Evolutionary conservation across 2,888 invertebrate genomes (phyloP), one percentile per base, ranked within the genome.

Genomic region (Dynastes hyllus): DNA sequence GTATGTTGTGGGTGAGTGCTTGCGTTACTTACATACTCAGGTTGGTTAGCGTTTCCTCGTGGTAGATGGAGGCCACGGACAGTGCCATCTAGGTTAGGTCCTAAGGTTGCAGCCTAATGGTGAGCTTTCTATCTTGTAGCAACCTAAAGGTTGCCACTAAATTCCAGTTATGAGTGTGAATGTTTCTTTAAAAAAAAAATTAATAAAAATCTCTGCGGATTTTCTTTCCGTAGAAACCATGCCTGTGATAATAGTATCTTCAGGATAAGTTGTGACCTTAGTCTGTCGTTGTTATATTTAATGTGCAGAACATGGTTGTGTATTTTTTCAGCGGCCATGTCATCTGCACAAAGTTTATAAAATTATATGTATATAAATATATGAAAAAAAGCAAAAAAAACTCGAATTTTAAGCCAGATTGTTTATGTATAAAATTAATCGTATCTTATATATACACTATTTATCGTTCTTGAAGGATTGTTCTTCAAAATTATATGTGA

Each of bases 221-320:
- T 66, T 66, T 65, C 73, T 75, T 75, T 66, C 73, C 79, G 79
- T 77, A 79, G 80, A 80, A 82, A 91, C 91, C 91, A 91, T 91
- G 92, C 92, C 92, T 92, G 92, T 92, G 92, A 92, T 92, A 92
- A 92, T 92, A 92, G 92, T 91, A 92, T 92, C 91, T 92, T 92
- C 91, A 92, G 92, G 92, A 92, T 92, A 92, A 92, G 92, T 92
- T 92, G 91, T 92, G 92, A 92, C 92, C 91, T 92, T 92, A 91
- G 91, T 91, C 91, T 91, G 91, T 91, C 88, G 88, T 89, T 89
- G 88, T 90, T 89, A 89, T 75, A 75, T 89, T 88, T 89, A 88
- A 86, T 85, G 89, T 87, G 86, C 84, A 83, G 83, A 83, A 83
- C 83, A 78, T 81, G 81, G 76, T 83, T 81, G 82, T 75, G 61